A percentile compares a stretch with the other conserved stretches of the same genome.
Evolutionary conservation across 2,113 vertebrate species (phyloP).

Genomic region (Myotis davidii): DNA sequence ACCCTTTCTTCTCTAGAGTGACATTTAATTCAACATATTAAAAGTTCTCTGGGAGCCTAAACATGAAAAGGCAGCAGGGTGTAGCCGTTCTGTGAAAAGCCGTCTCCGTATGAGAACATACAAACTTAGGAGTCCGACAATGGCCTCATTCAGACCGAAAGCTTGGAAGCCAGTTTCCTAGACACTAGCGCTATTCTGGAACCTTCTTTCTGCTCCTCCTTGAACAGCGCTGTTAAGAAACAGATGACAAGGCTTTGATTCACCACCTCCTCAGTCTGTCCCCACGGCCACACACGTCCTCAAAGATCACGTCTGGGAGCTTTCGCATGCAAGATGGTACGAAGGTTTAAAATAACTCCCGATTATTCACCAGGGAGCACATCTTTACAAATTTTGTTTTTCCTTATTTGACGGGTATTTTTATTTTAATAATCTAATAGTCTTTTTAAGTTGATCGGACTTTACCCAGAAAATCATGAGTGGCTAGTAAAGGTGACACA

Average conservation of each 20-base stretch:
- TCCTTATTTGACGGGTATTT: conserved; percentile 4
- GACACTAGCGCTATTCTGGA: neutral
- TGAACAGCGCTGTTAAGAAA: neutral
- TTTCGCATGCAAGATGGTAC: conserved; percentile 54
- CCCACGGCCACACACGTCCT: conserved; percentile 45
- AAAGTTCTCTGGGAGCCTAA: conserved; percentile 21
- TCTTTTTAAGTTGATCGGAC: conserved; percentile 41
- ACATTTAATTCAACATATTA: neutral
- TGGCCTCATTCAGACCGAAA: conserved; percentile 33
- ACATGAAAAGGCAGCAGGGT: neutral
- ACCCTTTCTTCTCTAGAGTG: conserved; percentile 3
- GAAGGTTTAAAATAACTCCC: conserved; percentile 64
- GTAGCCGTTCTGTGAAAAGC: neutral
- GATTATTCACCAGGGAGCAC: conserved; percentile 39
- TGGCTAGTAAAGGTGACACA: conserved; percentile 76
- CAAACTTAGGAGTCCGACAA: conserved; percentile 2
- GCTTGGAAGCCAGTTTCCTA: neutral
- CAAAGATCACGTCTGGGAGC: conserved; percentile 31
- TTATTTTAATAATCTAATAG: neutral
- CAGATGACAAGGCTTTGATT: conserved; percentile 69
- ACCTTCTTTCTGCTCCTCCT: neutral
- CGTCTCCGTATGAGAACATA: neutral
- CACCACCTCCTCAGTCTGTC: conserved; percentile 59
- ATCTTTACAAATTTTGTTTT: conserved; percentile 19
- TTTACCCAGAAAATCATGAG: conserved; percentile 69